A percentile compares a stretch with the other conserved stretches of the same genome.
phyloP scores from a whole-genome alignment of 30 jellyfish, hydroid and myxozoan species.

The Rhopilema esculentum region DNA sequence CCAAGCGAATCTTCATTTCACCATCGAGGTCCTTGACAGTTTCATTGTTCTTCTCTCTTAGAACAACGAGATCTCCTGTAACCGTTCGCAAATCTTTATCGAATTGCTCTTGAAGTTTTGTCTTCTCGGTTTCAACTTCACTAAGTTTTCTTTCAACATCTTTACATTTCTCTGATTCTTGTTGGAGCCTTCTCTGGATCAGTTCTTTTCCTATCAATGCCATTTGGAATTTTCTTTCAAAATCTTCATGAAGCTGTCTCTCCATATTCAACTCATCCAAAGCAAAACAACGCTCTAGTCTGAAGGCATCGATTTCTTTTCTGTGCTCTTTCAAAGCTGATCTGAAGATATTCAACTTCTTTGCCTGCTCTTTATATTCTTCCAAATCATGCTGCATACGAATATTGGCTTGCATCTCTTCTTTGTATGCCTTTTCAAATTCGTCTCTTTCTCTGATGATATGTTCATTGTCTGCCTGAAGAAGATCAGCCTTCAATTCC shows the following conservation, averaged over 20 bases:
- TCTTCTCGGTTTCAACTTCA: neutral
- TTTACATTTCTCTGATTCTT: conserved; percentile 1
- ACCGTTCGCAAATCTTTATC: neutral
- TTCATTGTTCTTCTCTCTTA: neutral
- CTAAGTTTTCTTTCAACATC: neutral
- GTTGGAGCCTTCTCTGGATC: neutral
- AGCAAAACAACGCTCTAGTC: neutral
- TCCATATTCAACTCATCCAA: neutral
- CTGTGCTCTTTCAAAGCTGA: neutral
- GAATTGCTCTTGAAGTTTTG: neutral
- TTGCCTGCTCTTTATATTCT: neutral
- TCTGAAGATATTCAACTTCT: neutral
- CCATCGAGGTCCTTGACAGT: neutral
- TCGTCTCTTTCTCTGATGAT: neutral
- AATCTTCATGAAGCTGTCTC: neutral
- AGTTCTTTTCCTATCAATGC: neutral
- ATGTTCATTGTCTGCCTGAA: neutral
- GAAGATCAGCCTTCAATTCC: neutral
- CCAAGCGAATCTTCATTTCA: neutral
- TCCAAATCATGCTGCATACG: neutral
- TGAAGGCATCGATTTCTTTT: neutral
- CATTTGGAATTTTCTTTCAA: neutral
- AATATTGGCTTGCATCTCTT: neutral
- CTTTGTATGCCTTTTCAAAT: neutral
- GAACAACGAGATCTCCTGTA: neutral